Evolutionary conservation across 2,113 vertebrate genomes (phyloP).

Genomic region (Perccottus glenii): DNA sequence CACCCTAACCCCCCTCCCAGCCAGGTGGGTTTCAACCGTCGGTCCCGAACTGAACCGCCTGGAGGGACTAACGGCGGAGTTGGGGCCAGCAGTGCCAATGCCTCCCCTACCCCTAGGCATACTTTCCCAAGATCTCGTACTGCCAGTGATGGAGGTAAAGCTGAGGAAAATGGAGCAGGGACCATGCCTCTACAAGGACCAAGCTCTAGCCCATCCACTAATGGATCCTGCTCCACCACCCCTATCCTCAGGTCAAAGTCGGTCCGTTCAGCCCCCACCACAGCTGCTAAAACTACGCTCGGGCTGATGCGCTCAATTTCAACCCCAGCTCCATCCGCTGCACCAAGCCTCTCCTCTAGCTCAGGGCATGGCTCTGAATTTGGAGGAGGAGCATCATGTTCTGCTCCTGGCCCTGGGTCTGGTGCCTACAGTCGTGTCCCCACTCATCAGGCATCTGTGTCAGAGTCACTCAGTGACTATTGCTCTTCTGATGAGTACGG

Average conservation of each 20-base stretch:
- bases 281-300: conserved; percentile 70
- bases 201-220: conserved; percentile 74
- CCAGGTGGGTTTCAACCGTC: conserved; percentile 78
- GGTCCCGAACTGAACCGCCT: conserved; percentile 78
- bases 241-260: conserved; percentile 80
- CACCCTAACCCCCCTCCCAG: conserved; percentile 72
- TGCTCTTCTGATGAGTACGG: conserved; percentile 85
- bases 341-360: conserved; percentile 69
- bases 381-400: conserved; percentile 43
- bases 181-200: conserved; percentile 26
- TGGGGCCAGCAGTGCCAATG: conserved; percentile 56
- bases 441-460: conserved; percentile 70
- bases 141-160: conserved; percentile 75
- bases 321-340: conserved; percentile 69
- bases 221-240: conserved; percentile 77
- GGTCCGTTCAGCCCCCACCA: conserved; percentile 60
- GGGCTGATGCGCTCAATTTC: conserved; percentile 81
- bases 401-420: conserved; percentile 41
- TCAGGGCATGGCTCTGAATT: conserved; percentile 77
- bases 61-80: conserved; percentile 51
- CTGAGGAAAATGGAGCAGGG: conserved; percentile 59
- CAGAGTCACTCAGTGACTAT: conserved; percentile 81
- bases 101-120: conserved; percentile 72
- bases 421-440: conserved; percentile 67
- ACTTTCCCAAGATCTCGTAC: conserved; percentile 76